Percentiles rank a stretch among this genome's conserved stretches.
Conservation (phyloP, 2,113 vertebrate genomes). For the Archilochus colubris region DNA sequence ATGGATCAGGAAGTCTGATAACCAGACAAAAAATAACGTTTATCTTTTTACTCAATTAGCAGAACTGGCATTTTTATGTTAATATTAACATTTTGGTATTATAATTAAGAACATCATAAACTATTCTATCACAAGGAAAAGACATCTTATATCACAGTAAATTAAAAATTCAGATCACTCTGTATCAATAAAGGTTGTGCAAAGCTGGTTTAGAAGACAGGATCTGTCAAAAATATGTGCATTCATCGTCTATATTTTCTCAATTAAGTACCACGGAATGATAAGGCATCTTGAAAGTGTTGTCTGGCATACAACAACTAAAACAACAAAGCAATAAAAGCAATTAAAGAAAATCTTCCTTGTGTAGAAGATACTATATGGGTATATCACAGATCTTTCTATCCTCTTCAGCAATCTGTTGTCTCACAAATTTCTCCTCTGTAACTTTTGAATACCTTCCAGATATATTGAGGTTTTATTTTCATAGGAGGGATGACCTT, state of each 20-base stretch:
- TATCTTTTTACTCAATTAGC: not conserved
- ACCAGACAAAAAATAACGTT: not conserved
- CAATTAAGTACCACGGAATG: not conserved
- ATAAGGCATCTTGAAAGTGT: not conserved
- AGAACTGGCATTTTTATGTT: not conserved
- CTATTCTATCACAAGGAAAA: not conserved
- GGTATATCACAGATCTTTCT: not conserved
- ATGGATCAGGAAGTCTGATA: not conserved
- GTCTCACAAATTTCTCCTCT: not conserved
- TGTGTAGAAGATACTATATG: not conserved
- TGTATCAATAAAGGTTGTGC: not conserved
- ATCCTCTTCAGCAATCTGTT: not conserved
- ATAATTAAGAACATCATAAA: not conserved
- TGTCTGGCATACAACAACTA: not conserved
- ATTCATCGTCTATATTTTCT: not conserved
- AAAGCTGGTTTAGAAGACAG: not conserved
- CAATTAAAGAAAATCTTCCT: not conserved
- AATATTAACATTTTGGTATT: not conserved
- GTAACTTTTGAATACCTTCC: not conserved
- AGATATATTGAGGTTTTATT: not conserved
- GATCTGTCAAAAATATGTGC: not conserved
- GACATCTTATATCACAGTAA: not conserved
- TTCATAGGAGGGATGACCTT: constrained; percentile 5
- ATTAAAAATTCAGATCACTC: not conserved
- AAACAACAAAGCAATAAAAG: not conserved